Evolutionary conservation across 2,113 vertebrate genomes (phyloP).

Genomic region (Notiomystis cincta): DNA sequence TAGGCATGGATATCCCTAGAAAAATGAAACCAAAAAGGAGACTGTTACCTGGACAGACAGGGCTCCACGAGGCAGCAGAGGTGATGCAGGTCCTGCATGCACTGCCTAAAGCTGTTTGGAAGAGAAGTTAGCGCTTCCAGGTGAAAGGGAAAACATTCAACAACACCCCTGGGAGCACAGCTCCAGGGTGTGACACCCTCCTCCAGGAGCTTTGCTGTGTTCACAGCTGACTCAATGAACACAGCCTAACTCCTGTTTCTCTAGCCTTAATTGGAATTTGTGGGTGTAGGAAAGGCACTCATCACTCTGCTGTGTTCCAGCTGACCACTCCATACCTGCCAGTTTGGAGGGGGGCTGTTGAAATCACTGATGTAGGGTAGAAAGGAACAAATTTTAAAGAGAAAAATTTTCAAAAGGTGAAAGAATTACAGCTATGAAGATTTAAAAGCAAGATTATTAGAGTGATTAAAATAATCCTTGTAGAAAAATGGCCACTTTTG

Average conservation of each 20-base stretch:
- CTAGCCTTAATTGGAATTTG: background rate
- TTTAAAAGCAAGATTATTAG: background rate
- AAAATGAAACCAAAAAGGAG: background rate
- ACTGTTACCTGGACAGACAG: fast-evolving
- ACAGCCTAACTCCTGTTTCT: background rate
- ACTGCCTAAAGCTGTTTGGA: background rate
- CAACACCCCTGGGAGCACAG: background rate
- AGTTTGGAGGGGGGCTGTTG: background rate
- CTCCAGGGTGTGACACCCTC: background rate
- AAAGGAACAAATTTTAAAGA: background rate
- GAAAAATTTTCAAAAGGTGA: background rate
- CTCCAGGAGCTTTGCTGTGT: background rate
- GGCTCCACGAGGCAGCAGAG: background rate
- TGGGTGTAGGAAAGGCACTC: background rate
- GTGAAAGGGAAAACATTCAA: background rate
- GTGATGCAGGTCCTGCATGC: background rate
- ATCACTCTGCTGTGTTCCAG: background rate
- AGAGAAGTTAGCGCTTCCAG: background rate
- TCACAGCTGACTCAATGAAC: background rate
- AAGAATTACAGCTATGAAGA: background rate
- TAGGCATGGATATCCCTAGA: slow-evolving; percentile 90
- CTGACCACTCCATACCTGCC: background rate
- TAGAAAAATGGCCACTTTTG: background rate
- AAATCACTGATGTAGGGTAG: background rate
- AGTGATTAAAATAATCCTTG: background rate